Evolutionary conservation across 2,797 vertebrate species (phyloP).

Genomic region (Acanthornis magna): DNA sequence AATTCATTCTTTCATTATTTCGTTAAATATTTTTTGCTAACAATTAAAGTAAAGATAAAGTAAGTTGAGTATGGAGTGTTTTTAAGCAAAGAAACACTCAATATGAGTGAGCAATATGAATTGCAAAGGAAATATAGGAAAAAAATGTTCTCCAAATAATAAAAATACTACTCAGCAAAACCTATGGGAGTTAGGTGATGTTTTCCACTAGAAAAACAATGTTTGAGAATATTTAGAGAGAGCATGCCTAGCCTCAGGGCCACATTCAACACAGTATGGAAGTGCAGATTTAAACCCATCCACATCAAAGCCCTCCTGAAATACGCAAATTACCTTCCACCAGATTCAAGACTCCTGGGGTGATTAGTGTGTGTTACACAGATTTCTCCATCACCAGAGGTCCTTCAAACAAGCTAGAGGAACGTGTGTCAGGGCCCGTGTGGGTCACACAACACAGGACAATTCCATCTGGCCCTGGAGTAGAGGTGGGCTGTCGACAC

Average conservation of each 20-base stretch:
- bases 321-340: neutral
- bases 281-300: neutral
- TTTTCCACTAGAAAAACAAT: neutral
- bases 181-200: neutral
- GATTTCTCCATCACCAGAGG: neutral
- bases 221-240: neutral
- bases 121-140: neutral
- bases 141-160: neutral
- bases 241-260: neutral
- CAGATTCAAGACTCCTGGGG: neutral
- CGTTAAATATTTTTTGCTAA: neutral
- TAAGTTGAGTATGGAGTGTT: neutral
- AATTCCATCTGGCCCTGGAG: neutral
- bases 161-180: neutral
- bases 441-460: neutral
- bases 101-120: neutral
- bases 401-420: neutral
- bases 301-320: neutral
- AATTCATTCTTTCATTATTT: neutral
- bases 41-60: neutral
- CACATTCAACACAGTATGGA: neutral
- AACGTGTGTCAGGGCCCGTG: neutral
- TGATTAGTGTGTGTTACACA: neutral
- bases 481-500: neutral
- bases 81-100: neutral